These are phyloP conservation scores for Eurystomus gularis DNA, from an alignment of 2,113 vertebrate genomes.

Conservation along the genomic window DNA sequence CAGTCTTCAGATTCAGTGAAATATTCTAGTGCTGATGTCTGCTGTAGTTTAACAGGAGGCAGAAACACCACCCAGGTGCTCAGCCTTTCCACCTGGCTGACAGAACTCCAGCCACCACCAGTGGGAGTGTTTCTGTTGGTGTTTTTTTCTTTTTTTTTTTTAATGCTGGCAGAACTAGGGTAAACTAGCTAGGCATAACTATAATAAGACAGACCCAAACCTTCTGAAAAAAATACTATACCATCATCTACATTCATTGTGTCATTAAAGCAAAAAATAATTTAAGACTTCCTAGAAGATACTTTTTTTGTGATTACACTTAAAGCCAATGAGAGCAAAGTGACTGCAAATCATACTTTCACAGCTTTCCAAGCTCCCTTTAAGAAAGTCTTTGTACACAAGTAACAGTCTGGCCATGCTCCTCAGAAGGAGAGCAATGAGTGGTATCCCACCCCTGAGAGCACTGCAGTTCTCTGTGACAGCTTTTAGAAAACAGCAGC, in stretches of 20 bases:
- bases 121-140: neutral
- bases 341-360: neutral
- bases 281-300: neutral
- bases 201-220: neutral
- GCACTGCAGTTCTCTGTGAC: neutral
- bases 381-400: neutral
- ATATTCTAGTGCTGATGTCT: neutral
- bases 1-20: neutral
- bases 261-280: neutral
- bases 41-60: neutral
- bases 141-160: too few species aligned
- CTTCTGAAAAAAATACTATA: neutral
- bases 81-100: neutral
- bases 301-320: neutral
- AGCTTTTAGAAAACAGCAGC: neutral
- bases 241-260: neutral
- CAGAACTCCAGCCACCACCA: neutral
- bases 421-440: too few species aligned
- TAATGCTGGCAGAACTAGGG: neutral
- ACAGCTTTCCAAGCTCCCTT: neutral
- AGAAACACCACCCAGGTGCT: neutral
- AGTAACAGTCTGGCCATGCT: fast-evolving
- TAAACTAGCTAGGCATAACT: neutral
- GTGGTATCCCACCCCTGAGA: fast-evolving
- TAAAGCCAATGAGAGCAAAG: neutral